Percentiles rank a stretch among this genome's conserved stretches.
phyloP scores from a whole-genome alignment of 2,888 invertebrate species.

The Ceriagrion tenellum region DNA sequence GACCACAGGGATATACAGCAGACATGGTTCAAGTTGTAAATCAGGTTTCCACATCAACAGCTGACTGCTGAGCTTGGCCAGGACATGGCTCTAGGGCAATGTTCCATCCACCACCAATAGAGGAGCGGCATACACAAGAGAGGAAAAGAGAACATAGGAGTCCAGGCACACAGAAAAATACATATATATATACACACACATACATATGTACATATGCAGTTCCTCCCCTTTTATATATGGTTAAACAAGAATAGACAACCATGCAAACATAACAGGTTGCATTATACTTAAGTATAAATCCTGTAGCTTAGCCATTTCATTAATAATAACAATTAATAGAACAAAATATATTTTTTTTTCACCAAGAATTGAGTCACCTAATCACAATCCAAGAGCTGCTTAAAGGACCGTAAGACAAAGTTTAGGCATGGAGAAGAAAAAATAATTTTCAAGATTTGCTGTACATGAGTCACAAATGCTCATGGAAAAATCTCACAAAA shows the following conservation, averaged over 20 bases:
- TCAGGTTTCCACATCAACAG: too few species aligned
- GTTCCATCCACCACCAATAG: too few species aligned
- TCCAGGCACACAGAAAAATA: too few species aligned
- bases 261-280: slow-evolving; percentile 53
- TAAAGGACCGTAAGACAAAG: background rate
- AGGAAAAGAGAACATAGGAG: too few species aligned
- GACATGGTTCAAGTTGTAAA: too few species aligned
- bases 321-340: background rate
- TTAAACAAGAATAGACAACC: slow-evolving; percentile 41
- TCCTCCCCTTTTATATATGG: background rate
- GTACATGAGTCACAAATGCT: slow-evolving; percentile 4
- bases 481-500: slow-evolving; percentile 12
- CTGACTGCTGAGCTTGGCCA: too few species aligned
- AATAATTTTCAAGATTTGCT: background rate
- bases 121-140: too few species aligned
- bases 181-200: background rate
- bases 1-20: too few species aligned
- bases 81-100: too few species aligned
- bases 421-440: background rate
- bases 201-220: background rate
- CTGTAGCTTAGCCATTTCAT: background rate
- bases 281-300: background rate
- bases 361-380: background rate
- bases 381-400: slow-evolving; percentile 23
- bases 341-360: background rate